Conservation (phyloP, 2,797 vertebrate species). For the Nannoperca obscura region DNA sequence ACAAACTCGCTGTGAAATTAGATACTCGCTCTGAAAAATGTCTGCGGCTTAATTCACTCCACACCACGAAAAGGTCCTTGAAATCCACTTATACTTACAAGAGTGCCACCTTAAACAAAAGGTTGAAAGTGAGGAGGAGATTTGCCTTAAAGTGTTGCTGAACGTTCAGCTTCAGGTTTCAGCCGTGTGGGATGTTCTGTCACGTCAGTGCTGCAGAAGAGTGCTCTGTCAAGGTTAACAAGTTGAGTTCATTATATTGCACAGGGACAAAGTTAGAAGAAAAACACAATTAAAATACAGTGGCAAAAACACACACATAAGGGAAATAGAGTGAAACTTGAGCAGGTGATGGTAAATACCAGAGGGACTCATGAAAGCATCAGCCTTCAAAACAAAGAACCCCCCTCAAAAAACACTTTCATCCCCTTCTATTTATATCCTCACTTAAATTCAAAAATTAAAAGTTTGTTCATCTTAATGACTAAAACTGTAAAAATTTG, state of each 20-base stretch:
- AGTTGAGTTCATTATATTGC: slow-evolving; percentile 32
- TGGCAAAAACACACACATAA: slow-evolving; percentile 3
- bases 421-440: slow-evolving; percentile 40
- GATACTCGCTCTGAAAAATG: slow-evolving; percentile 51
- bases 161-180: slow-evolving; percentile 35
- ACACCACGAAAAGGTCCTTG: slow-evolving; percentile 48
- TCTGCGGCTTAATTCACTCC: slow-evolving; percentile 40
- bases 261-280: slow-evolving; percentile 8
- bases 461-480: slow-evolving; percentile 38
- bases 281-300: slow-evolving; percentile 27
- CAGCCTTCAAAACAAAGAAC: slow-evolving; percentile 47
- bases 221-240: slow-evolving; percentile 36
- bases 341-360: slow-evolving; percentile 44
- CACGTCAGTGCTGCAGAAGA: slow-evolving; percentile 5
- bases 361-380: slow-evolving; percentile 28
- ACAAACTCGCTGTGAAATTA: slow-evolving; percentile 57
- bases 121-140: slow-evolving; percentile 29
- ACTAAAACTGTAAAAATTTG: slow-evolving; percentile 45
- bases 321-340: slow-evolving; percentile 21
- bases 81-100: slow-evolving; percentile 49
- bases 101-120: slow-evolving; percentile 51
- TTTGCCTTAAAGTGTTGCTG: slow-evolving; percentile 36
- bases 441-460: slow-evolving; percentile 31
- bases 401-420: slow-evolving; percentile 26
- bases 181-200: slow-evolving; percentile 19